Base-by-base conservation (phyloP, 2,888 invertebrate species). In the Drosophila parthenogenetica region DNA sequence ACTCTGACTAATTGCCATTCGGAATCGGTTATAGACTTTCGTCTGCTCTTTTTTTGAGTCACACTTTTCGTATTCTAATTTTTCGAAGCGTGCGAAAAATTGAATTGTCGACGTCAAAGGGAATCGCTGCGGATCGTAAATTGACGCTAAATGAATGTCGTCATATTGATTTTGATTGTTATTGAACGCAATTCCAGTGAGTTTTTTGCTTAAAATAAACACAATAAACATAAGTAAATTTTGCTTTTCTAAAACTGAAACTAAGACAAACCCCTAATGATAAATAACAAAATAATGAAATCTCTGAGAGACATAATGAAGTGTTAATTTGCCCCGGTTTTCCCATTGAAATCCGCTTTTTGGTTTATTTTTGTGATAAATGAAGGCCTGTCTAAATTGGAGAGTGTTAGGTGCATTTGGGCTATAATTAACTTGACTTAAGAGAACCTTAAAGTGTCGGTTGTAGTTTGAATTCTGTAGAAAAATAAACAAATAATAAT, bases 111-210 rank as follows among this genome's bases (percentile, higher is more conserved):
- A 74, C 57, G 69, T 72, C 75, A 62, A 58, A 45, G 54, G 5
- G 16, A 45, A 43, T 50, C 1, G 39, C 8, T n/a, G 5, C 17
- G 16, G 54, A 48, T 7, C 16, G 45, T 13, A 19, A 69, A 63
- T 57, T 57, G 32, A 35, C 48, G 77, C 65, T 71, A 73, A 76
- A 39, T 64, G 37, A 5, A 14, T 51, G 19, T 43, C 50, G 60
- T 60, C 73, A 70, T 40, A 64, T 32, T 65, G 22, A 39, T 45
- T 48, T 49, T 25, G 25, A 70, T 71, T 58, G 51, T 42, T 69
- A 32, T 19, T 35, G 53, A 64, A n/a, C 3, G 49, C 17, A 43
- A 54, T 61, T 57, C 43, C 14, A 14, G 25, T 25, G 5, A 53
- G 17, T 19, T 2, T 8, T 49, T 42, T 53, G 40, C 22, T 37